A percentile compares a stretch with the other conserved stretches of the same genome.
These are phyloP conservation scores for Zaprionus kolodkinae DNA, from an alignment of 1,140 invertebrate species.

Conservation along the genomic window DNA sequence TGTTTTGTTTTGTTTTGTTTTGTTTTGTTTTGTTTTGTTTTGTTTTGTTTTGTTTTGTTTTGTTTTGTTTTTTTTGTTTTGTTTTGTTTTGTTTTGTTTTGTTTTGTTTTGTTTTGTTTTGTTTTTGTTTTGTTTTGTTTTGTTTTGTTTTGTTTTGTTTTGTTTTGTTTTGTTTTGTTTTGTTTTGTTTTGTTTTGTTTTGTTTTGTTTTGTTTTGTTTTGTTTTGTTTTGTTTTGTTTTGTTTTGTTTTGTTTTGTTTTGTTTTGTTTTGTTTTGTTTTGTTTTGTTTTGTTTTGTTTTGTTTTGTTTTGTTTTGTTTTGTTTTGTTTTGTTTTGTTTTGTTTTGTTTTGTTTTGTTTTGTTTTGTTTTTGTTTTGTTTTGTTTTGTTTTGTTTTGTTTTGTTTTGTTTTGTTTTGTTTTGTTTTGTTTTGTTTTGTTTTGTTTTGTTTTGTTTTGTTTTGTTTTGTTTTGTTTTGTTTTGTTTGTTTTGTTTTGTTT, in stretches of 20 bases:
- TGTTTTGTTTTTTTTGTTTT: slow-evolving; percentile 37
- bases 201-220: slow-evolving; percentile 33
- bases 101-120: slow-evolving; percentile 36
- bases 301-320: slow-evolving; percentile 37
- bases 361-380: slow-evolving; percentile 50
- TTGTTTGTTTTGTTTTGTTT: slow-evolving; percentile 55
- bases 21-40: slow-evolving; percentile 38
- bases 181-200: slow-evolving; percentile 37
- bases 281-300: slow-evolving; percentile 38
- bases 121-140: slow-evolving; percentile 37
- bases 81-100: slow-evolving; percentile 33
- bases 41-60: slow-evolving; percentile 37
- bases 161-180: slow-evolving; percentile 38
- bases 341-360: slow-evolving; percentile 38
- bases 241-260: slow-evolving; percentile 37
- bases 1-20: slow-evolving; percentile 33
- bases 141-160: slow-evolving; percentile 33
- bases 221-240: slow-evolving; percentile 38
- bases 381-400: slow-evolving; percentile 53
- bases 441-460: slow-evolving; percentile 53
- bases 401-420: slow-evolving; percentile 53
- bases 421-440: slow-evolving; percentile 53
- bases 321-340: slow-evolving; percentile 33
- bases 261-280: slow-evolving; percentile 33
- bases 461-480: slow-evolving; percentile 53